Base-by-base conservation (phyloP, 2,888 invertebrate genomes). In the Epinotia demarniana region DNA sequence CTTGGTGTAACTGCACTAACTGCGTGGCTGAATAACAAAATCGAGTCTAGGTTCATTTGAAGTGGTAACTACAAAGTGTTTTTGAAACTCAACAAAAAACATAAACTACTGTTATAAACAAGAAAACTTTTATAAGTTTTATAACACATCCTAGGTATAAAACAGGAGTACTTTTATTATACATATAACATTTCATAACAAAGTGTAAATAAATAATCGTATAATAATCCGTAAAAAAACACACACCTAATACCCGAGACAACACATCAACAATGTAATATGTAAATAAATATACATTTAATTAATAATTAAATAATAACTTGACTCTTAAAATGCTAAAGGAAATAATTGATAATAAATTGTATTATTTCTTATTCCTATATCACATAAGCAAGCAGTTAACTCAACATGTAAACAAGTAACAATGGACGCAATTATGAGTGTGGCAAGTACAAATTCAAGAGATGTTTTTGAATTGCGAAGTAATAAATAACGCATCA, bases 311-410 rank as follows among this genome's bases (percentile, higher is more conserved):
- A 43, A 12, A 19, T 46, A 4, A 62, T 12, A 62, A 63, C 46
- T 63, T 63, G 46, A 46, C 23, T 63, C 46, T 63, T 63, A 46
- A 19, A 62, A 39, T 53, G n/a, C 53, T 53, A 53, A 18, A 18
- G 63, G 63, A 8, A 43, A 18, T 46, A 19, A 13, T 46, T 63
- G 46, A 63, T 19, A 9, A 19, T 46, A n/a, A 49, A 46, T 6
- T 55, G 33, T 33, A 58, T 19, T 61, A 19, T 16, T 66, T 58
- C 64, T 72, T 66, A 72, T 60, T 19, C 19, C 72, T 72, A 72
- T 72, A 72, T 72, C 66, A 72, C 72, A 72, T 46, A 64, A 72
- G 46, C 57, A 43, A 72, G 61, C 53, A 71, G 11, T 13, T 39
- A 39, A 64, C 49, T 49, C 49, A 19, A 46, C 13, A 72, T 57